phyloP scores from a whole-genome alignment of 2,113 vertebrate species.

The Nettapus auritus region DNA sequence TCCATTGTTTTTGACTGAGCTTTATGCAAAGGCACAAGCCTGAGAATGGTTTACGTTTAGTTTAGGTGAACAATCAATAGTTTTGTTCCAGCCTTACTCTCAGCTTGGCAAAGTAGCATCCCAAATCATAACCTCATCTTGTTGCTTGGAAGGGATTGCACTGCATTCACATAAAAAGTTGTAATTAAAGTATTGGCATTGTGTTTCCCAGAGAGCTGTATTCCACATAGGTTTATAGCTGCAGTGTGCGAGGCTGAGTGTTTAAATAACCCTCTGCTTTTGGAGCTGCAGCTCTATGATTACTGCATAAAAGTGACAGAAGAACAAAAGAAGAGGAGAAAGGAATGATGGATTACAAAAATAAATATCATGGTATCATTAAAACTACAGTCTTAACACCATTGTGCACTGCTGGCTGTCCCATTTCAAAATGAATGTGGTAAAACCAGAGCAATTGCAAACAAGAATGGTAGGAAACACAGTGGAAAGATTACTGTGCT shows the following conservation, averaged over 20 bases:
- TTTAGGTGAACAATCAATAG: neutral
- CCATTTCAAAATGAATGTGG: accelerated
- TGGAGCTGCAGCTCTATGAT: neutral
- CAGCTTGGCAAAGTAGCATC: neutral
- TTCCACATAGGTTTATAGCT: neutral
- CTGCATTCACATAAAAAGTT: accelerated
- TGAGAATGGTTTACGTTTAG: neutral
- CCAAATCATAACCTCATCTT: neutral
- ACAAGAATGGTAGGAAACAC: neutral
- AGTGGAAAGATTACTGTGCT: neutral
- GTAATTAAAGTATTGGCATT: accelerated
- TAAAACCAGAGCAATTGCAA: neutral
- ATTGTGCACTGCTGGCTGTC: neutral
- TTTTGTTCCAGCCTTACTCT: neutral
- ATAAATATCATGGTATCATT: neutral
- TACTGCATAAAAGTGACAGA: neutral
- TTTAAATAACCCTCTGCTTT: neutral
- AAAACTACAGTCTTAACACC: neutral
- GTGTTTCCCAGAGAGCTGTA: neutral
- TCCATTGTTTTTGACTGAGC: neutral
- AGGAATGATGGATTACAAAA: neutral
- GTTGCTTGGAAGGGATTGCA: neutral
- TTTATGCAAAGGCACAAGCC: neutral
- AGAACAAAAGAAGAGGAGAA: neutral
- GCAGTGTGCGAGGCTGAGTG: accelerated